phyloP scores from a whole-genome alignment of 2,888 invertebrate species.

The Coelinius sp. region DNA sequence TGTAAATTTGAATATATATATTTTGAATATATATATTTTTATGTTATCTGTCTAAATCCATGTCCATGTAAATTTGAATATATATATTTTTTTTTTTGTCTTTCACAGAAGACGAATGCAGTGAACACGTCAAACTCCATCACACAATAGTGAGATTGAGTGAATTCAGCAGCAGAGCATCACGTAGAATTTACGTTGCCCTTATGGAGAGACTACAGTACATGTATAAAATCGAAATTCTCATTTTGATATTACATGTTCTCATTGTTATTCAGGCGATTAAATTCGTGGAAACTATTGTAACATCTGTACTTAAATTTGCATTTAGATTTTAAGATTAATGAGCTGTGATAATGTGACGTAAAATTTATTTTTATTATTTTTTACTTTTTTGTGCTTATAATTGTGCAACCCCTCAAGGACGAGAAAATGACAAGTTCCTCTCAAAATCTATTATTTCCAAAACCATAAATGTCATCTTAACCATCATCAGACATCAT shows the following conservation, averaged over 20 bases:
- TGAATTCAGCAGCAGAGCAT: constrained; percentile 59
- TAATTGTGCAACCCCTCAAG: background rate
- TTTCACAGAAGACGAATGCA: constrained; percentile 51
- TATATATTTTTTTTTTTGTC: too few relatives aligned
- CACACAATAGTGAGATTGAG: constrained; percentile 61
- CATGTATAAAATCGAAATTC: constrained; percentile 63
- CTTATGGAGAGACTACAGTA: constrained; percentile 59
- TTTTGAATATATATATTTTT: too few relatives aligned
- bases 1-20: too few relatives aligned
- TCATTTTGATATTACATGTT: constrained; percentile 58
- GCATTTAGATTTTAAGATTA: constrained; percentile 1
- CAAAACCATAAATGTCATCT: too few relatives aligned
- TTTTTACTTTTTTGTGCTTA: constrained; percentile 21
- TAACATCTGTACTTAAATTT: constrained; percentile 51
- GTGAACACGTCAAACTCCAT: constrained; percentile 61
- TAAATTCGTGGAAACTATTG: constrained; percentile 53
- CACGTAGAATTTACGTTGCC: constrained; percentile 59
- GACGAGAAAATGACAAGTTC: too few relatives aligned
- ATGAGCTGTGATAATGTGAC: background rate
- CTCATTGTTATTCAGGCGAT: constrained; percentile 57
- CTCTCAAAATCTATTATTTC: too few relatives aligned
- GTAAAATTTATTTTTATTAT: constrained; percentile 16
- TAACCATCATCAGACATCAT: too few relatives aligned
- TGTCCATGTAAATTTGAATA: too few relatives aligned
- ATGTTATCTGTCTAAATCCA: too few relatives aligned